phyloP scores from a whole-genome alignment of 2,113 vertebrate species.

The Trichechus manatus region DNA sequence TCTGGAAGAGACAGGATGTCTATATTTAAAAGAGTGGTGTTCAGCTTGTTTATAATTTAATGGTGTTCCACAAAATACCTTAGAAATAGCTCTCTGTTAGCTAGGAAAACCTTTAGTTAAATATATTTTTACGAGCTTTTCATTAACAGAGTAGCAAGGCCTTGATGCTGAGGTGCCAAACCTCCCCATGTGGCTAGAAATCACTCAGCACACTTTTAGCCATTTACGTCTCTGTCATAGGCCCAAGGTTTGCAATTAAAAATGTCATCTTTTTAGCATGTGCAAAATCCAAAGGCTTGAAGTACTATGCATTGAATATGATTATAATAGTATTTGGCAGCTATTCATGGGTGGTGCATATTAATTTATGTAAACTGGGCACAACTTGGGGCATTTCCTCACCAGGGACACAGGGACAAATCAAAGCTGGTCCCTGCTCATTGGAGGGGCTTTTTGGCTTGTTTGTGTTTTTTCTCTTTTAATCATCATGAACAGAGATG shows the following conservation, averaged over 20 bases:
- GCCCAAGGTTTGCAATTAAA: slow-evolving; percentile 86
- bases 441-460: slow-evolving; percentile 46
- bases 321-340: slow-evolving; percentile 86
- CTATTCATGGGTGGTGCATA: slow-evolving; percentile 82
- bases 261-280: slow-evolving; percentile 87
- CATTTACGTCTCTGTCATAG: slow-evolving; percentile 82
- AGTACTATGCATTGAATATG: slow-evolving; percentile 80
- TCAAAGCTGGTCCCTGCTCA: slow-evolving; percentile 68
- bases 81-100: slow-evolving; percentile 81
- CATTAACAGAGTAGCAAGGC: slow-evolving; percentile 80
- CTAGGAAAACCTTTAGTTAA: slow-evolving; percentile 69
- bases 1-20: slow-evolving; percentile 68
- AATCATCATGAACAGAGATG: slow-evolving; percentile 65
- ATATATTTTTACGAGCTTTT: slow-evolving; percentile 72
- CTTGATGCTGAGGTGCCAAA: slow-evolving; percentile 80
- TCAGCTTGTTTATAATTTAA: slow-evolving; percentile 81
- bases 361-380: slow-evolving; percentile 87
- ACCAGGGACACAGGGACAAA: slow-evolving; percentile 68
- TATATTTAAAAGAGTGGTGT: slow-evolving; percentile 57
- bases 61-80: slow-evolving; percentile 80
- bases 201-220: slow-evolving; percentile 79
- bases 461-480: background rate
- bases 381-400: slow-evolving; percentile 78
- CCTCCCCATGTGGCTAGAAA: slow-evolving; percentile 80
- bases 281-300: slow-evolving; percentile 83